Percentiles rank a stretch among this genome's conserved stretches.
Conservation (phyloP, 2,113 vertebrate genomes). For the Phrynosoma platyrhinos region DNA sequence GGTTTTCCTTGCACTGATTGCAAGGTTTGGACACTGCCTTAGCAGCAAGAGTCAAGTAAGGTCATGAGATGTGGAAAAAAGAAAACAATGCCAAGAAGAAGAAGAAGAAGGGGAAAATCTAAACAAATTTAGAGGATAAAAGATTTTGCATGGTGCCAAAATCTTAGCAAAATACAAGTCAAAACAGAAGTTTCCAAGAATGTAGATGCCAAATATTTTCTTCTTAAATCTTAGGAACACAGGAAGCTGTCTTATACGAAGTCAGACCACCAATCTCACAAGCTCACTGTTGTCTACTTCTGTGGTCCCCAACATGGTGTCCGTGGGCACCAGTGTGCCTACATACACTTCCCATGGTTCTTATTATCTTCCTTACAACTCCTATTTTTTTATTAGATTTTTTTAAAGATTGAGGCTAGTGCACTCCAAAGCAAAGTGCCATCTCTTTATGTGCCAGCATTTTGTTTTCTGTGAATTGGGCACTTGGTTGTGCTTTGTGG, state of each 20-base stretch:
- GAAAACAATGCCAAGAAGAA: conserved; percentile 6
- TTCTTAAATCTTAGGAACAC: conserved; percentile 14
- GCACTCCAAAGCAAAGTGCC: too few relatives aligned
- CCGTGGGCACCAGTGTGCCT: too few relatives aligned
- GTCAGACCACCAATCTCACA: background rate
- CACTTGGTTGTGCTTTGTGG: too few relatives aligned
- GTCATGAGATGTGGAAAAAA: conserved; percentile 18
- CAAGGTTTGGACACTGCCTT: conserved; percentile 41
- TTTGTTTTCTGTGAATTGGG: too few relatives aligned
- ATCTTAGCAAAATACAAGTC: conserved; percentile 20
- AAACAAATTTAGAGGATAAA: conserved; percentile 46
- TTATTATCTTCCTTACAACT: too few relatives aligned
- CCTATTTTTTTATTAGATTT: too few relatives aligned
- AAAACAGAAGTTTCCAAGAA: conserved; percentile 27
- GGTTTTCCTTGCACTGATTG: conserved; percentile 18
- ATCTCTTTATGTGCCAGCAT: too few relatives aligned
- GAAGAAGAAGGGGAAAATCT: background rate
- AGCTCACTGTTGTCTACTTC: too few relatives aligned
- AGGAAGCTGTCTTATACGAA: background rate
- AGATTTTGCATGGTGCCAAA: background rate
- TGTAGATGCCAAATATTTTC: background rate
- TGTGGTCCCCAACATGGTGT: too few relatives aligned
- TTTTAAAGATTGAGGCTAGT: too few relatives aligned
- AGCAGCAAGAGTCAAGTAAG: conserved; percentile 42
- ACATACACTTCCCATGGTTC: too few relatives aligned